Evolutionary conservation across 2,113 vertebrate species (phyloP).

Genomic region (Melanostigma gelatinosum): DNA sequence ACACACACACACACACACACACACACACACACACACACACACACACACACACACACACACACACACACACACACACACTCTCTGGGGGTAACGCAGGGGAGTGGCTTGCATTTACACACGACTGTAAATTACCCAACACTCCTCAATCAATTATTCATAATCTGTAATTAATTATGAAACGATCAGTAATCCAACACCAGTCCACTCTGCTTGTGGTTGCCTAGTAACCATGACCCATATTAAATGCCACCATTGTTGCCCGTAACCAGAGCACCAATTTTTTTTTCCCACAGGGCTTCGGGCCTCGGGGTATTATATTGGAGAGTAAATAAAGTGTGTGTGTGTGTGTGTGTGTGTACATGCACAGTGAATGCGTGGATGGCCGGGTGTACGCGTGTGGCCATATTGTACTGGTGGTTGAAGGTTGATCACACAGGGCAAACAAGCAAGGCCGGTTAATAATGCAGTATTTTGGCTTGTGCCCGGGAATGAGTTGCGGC

Average conservation of each 20-base stretch:
- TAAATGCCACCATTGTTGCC: conserved; percentile 81
- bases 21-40: conserved; percentile 27
- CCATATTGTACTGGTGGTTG: conserved; percentile 66
- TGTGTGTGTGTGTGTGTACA: conserved; percentile 16
- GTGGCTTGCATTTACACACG: conserved; percentile 76
- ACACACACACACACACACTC: conserved; percentile 23
- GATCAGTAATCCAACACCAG: conserved; percentile 82
- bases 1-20: conserved; percentile 24
- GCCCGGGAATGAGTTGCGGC: conserved; percentile 60
- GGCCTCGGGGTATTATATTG: conserved; percentile 54
- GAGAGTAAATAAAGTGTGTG: conserved; percentile 75
- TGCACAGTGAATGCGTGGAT: conserved; percentile 20
- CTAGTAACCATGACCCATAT: conserved; percentile 81
- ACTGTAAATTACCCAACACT: conserved; percentile 83
- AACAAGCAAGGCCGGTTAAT: conserved; percentile 79
- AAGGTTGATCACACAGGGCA: conserved; percentile 70
- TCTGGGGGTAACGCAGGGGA: conserved; percentile 48
- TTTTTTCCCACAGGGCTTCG: conserved; percentile 58
- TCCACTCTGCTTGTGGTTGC: conserved; percentile 80
- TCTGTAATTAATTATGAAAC: conserved; percentile 84
- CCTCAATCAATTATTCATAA: conserved; percentile 83
- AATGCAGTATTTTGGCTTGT: conserved; percentile 73
- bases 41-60: conserved; percentile 26
- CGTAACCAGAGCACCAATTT: conserved; percentile 71
- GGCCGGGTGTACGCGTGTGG: conserved; percentile 17